A percentile compares a stretch with the other conserved stretches of the same genome.
Conservation (phyloP, 2,797 vertebrate species). For the Acanthiza pusilla region DNA sequence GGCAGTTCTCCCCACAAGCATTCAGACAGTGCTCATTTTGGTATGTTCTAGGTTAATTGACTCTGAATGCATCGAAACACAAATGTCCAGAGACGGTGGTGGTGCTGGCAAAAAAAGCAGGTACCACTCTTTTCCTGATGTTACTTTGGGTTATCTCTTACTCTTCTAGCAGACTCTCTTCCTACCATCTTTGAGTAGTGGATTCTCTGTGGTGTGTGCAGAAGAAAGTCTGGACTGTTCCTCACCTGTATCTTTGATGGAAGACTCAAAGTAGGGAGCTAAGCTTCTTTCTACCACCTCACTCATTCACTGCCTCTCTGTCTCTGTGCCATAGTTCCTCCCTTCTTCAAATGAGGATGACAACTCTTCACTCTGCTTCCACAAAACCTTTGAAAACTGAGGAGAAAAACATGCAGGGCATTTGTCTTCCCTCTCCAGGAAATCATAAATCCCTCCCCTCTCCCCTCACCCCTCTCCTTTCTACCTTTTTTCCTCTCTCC, state of each 20-base stretch:
- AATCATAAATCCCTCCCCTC: not conserved
- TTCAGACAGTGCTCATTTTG: not conserved
- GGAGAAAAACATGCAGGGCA: not conserved
- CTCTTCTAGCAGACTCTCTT: not conserved
- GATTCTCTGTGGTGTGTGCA: not conserved
- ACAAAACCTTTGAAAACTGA: conserved; percentile 14
- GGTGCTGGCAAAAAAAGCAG: not conserved
- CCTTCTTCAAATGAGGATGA: not conserved
- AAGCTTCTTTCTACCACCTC: not conserved
- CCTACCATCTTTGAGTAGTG: not conserved
- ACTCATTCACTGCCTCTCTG: not conserved
- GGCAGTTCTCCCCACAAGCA: not conserved
- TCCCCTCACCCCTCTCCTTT: not conserved
- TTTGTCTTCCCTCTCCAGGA: not conserved
- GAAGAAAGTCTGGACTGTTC: not conserved
- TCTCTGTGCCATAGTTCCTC: not conserved
- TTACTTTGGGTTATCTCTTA: not conserved
- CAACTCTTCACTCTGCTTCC: not conserved
- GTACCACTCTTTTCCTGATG: not conserved
- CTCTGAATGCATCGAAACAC: not conserved
- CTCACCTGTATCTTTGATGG: not conserved
- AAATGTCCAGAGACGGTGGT: not conserved
- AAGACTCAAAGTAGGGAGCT: not conserved
- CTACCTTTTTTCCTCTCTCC: not conserved
- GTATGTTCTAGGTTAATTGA: not conserved